phyloP scores from a whole-genome alignment of 2,888 invertebrate species.

The Autographa pulchrina region DNA sequence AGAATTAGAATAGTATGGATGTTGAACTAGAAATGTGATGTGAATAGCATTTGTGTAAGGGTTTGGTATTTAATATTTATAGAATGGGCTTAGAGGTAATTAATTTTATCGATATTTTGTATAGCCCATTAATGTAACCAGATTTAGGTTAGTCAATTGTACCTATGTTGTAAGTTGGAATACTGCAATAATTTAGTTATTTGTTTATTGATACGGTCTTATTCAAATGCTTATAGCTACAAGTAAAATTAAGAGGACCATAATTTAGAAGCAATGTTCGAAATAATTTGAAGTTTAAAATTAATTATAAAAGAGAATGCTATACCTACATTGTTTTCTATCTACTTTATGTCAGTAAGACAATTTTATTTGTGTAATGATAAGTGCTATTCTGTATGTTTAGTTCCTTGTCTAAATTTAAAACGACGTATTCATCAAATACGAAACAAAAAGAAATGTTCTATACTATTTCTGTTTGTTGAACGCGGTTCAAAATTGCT shows the following conservation, averaged over 20 bases:
- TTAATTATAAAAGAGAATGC: too few relatives aligned
- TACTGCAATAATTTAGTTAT: neutral
- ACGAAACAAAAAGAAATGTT: neutral
- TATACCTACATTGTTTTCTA: too few relatives aligned
- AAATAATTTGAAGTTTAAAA: too few relatives aligned
- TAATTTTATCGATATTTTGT: neutral
- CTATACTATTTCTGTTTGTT: neutral
- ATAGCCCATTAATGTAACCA: neutral
- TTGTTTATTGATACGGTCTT: neutral
- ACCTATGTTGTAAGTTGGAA: neutral
- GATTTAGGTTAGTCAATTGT: neutral
- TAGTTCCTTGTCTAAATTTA: neutral
- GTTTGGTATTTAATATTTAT: neutral
- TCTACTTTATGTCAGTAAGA: too few relatives aligned
- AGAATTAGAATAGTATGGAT: conserved; percentile 3
- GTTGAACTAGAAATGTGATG: conserved; percentile 5
- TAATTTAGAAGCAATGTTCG: too few relatives aligned
- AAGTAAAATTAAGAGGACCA: too few relatives aligned
- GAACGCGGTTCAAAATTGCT: neutral
- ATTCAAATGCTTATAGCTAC: too few relatives aligned
- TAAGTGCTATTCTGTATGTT: too few relatives aligned
- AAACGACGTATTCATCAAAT: neutral
- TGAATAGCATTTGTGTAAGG: neutral
- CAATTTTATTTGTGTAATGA: too few relatives aligned
- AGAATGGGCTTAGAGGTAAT: neutral